A percentile compares a stretch with the other conserved stretches of the same genome.
Conservation (phyloP, 2,113 vertebrate genomes). For the Morone chrysops region DNA sequence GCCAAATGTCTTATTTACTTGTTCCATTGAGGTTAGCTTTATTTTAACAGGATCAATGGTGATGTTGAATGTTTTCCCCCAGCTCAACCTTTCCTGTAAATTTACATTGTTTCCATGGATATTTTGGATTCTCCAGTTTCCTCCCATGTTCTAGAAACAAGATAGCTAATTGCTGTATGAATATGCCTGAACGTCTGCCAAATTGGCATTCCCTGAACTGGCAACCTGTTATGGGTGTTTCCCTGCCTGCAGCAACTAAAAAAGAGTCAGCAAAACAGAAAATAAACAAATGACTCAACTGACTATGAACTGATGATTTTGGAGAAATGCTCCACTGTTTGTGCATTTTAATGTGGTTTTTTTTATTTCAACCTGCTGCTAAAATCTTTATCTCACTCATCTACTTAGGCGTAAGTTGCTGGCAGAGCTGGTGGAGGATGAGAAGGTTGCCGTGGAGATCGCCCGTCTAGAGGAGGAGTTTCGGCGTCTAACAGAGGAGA, state of each 20-base stretch:
- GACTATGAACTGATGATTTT: not conserved
- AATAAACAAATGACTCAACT: not conserved
- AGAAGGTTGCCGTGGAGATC: constrained; percentile 90
- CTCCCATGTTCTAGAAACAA: not conserved
- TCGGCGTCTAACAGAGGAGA: constrained; percentile 92
- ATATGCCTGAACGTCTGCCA: not conserved
- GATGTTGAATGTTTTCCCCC: not conserved
- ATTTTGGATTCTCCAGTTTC: constrained; percentile 11
- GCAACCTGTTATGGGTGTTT: constrained; percentile 9
- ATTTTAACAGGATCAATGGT: not conserved
- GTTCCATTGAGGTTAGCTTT: not conserved
- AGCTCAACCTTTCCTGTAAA: constrained; percentile 11
- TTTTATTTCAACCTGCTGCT: not conserved
- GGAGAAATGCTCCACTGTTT: not conserved
- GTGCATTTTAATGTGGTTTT: not conserved
- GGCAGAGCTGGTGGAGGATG: constrained; percentile 92
- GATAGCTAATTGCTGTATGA: constrained; percentile 22
- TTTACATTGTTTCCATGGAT: constrained; percentile 22
- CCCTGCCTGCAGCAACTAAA: constrained; percentile 1
- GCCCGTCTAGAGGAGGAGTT: constrained; percentile 93
- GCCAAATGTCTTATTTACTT: not conserved
- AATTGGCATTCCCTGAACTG: not conserved
- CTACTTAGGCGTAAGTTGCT: constrained; percentile 90
- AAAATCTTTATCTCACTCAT: constrained; percentile 12
- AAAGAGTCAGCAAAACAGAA: not conserved